phyloP scores from a whole-genome alignment of 2,888 invertebrate species.

The Agrochola macilenta region DNA sequence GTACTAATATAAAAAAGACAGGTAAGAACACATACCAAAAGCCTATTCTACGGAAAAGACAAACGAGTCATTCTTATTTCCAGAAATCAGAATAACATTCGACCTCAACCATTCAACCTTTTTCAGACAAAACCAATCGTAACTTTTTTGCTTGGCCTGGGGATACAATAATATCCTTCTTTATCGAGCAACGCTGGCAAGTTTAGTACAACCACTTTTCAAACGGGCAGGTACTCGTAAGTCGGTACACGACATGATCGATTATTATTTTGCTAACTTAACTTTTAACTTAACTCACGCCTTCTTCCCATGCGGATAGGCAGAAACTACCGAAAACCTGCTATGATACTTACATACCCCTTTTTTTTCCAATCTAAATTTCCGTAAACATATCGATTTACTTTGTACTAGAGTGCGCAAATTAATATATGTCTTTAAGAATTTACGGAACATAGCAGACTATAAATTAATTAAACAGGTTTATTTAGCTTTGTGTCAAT shows the following conservation, averaged over 20 bases:
- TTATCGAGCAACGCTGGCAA: constrained; percentile 19
- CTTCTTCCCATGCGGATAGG: too few species aligned
- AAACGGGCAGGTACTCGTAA: neutral
- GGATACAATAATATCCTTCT: constrained; percentile 21
- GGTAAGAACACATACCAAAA: neutral
- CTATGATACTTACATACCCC: too few species aligned
- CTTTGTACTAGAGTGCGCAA: too few species aligned
- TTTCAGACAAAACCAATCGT: constrained; percentile 16
- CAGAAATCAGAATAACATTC: constrained; percentile 5
- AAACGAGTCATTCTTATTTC: constrained; percentile 10
- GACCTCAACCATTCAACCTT: constrained; percentile 8
- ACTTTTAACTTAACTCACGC: too few species aligned
- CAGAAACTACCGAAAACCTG: too few species aligned
- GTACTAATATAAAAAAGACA: neutral
- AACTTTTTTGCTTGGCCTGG: constrained; percentile 10
- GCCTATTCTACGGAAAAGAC: neutral
- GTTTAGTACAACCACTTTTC: neutral
- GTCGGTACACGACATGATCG: neutral
- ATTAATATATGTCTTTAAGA: too few species aligned
- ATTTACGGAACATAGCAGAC: too few species aligned
- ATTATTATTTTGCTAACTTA: neutral
- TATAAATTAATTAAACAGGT: too few species aligned
- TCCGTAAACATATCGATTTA: too few species aligned
- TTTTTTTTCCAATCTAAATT: too few species aligned
- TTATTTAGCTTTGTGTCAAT: too few species aligned